phyloP scores from a whole-genome alignment of 2,888 invertebrate genomes.

The Apeira syringaria region DNA sequence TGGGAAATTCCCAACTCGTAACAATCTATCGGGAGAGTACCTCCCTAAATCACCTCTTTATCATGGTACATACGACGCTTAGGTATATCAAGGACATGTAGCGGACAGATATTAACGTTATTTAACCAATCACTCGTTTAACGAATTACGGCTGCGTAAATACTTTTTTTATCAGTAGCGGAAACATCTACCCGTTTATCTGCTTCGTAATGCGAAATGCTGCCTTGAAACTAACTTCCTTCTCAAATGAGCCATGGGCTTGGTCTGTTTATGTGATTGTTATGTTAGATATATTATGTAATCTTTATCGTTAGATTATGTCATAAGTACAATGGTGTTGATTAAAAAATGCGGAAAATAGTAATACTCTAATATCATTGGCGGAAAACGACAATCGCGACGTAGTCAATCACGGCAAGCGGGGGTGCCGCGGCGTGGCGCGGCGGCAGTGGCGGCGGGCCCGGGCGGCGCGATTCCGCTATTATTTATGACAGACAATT shows the following conservation, averaged over 20 bases:
- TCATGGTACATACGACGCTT: no score
- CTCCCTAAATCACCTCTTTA: no score
- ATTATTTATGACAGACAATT: no score
- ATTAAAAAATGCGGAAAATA: constrained; percentile 17
- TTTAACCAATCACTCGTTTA: constrained; percentile 50
- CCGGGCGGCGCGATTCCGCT: no score
- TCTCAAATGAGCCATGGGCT: constrained; percentile 8
- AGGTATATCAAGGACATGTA: constrained; percentile 4
- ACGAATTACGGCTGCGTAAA: constrained; percentile 33
- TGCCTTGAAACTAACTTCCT: constrained; percentile 20
- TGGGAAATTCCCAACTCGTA: no score
- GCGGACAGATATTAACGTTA: constrained; percentile 41
- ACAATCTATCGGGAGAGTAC: no score
- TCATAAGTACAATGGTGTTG: constrained; percentile 9
- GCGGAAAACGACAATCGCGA: no score
- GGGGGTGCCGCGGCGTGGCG: no score
- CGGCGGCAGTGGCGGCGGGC: no score
- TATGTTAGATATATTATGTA: constrained; percentile 16
- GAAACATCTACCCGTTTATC: neutral
- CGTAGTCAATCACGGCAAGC: no score
- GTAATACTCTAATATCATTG: no score
- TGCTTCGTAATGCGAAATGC: no score
- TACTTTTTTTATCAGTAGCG: constrained; percentile 18
- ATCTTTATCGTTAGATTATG: constrained; percentile 14
- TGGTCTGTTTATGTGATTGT: constrained; percentile 12